Base-by-base conservation (phyloP, 2,888 invertebrate species). In the Eupeodes latifasciatus region DNA sequence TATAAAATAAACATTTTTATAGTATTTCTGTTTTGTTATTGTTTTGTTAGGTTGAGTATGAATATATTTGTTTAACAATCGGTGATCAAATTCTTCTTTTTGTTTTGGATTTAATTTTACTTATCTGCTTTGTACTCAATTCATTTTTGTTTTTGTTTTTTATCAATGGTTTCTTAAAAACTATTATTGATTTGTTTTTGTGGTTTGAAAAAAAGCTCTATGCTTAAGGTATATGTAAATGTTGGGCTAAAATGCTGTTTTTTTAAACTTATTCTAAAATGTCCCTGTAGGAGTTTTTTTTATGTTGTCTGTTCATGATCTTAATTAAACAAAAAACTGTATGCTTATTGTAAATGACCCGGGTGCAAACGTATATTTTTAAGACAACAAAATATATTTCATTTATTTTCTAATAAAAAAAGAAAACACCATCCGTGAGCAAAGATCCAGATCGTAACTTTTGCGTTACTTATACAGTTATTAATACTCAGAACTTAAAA, bases 31-130 rank as follows among this genome's bases (percentile, higher is more conserved):
- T 69, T 71, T 61, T 67, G 36, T 57, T 76, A 47, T 75, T 47
- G n/a, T 40, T 71, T 82, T 10, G 27, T 64, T 62, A 36, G 12
- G 53, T 69, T 11, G 7, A 36, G 36, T 71, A 34, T 19, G 16
- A 49, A 44, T 71, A 7, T 78, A 59, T 79, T 61, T 51, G 27
- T 64, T 67, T 59, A 81, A 59, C 74, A 85, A 85, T 88, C 88
- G 88, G 88, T 88, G 88, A 88, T 88, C 88, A 88, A 88, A 85
- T 75, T 88, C 77, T 85, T 81, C 81, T 78, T 81, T 86, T 80
- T 76, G 19, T 72, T 66, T 66, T 67, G 19, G 6, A 79, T 83
- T 82, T 74, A 77, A 84, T 72, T 84, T 67, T 69, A 10, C 44
- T 53, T 16, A 53, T 34, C 62, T 55, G 16, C 34, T 55, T 84